Conservation (phyloP, 2,113 vertebrate species). For the Collichthys lucidus region DNA sequence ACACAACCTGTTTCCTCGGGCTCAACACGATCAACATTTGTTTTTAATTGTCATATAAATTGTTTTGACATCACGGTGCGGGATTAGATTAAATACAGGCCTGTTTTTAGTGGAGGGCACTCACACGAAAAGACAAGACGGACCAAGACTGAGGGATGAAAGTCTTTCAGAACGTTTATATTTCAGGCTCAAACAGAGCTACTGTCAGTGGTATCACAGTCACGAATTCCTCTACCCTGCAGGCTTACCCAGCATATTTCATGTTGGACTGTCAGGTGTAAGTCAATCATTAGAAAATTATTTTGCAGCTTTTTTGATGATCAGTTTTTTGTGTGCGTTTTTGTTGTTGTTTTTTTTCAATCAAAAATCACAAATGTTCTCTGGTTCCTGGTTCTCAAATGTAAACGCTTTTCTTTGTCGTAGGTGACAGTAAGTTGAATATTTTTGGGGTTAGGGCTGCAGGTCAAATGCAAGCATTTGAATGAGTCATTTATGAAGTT, state of each 20-base stretch:
- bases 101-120: constrained; percentile 24
- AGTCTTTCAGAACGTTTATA: constrained; percentile 34
- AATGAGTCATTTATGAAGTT: not conserved
- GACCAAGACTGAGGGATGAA: constrained; percentile 1
- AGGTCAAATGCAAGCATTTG: not conserved
- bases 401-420: not conserved
- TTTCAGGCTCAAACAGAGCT: constrained; percentile 46
- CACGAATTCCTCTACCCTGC: not conserved
- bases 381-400: not conserved
- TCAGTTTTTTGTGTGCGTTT: not conserved
- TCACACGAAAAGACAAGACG: constrained; percentile 45
- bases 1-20: constrained; percentile 1
- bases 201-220: constrained; percentile 16
- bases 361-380: not conserved
- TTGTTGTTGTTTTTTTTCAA: no score
- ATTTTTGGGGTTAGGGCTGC: not conserved
- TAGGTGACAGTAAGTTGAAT: not conserved
- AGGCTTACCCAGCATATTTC: not conserved
- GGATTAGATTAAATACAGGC: constrained; percentile 48
- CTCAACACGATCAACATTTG: constrained; percentile 29
- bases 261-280: not conserved
- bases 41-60: constrained; percentile 45
- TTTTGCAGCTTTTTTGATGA: not conserved
- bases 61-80: constrained; percentile 45
- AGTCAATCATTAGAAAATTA: not conserved